Base-by-base conservation (phyloP, 2,888 invertebrate genomes). In the Corbicula japonica region DNA sequence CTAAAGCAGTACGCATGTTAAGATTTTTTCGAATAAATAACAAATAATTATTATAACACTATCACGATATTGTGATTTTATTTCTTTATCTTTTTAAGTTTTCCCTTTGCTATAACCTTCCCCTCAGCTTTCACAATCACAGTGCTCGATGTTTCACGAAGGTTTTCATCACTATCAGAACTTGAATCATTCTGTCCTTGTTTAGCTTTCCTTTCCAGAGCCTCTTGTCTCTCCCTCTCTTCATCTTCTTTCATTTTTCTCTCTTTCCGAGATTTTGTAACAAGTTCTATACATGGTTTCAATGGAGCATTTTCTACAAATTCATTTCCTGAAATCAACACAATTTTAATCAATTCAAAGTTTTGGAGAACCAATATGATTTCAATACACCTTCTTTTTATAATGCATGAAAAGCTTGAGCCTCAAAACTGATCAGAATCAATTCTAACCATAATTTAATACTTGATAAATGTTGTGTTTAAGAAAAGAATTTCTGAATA, bases 221-320 rank as follows among this genome's bases (percentile, higher is more conserved):
- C 66, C 34, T 35, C 41, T 26, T 66, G 66, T 60, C 69, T 76
- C 8, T 75, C 70, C n/a, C 69, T 82, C 26, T 83, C 79, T 26
- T 21, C 69, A 32, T 75, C 76, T 65, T 88, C 89, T 66, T 80
- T 84, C 52, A 84, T 61, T 30, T 85, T 71, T 58, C 88, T 84
- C 23, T 88, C 89, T 38, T 80, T 74, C 48, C 76, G 79, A 32
- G 88, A 87, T 10, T 85, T 81, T 8, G 89, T 88, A 26, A 90
- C 90, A 26, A 91, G 81, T 30, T 88, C 84, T 34, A 87, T 87
- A 85, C 90, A 90, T 0, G 86, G 85, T 30, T 85, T 83, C 46
- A 91, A 77, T 8, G 91, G 91, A 6, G 90, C 88, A 15, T 74
- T 72, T 61, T 91, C 91, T 4, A 90, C 88, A 76, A 79, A 86